Evolutionary conservation across 1,140 invertebrate genomes (phyloP).

Genomic region (Cephus cinctus): DNA sequence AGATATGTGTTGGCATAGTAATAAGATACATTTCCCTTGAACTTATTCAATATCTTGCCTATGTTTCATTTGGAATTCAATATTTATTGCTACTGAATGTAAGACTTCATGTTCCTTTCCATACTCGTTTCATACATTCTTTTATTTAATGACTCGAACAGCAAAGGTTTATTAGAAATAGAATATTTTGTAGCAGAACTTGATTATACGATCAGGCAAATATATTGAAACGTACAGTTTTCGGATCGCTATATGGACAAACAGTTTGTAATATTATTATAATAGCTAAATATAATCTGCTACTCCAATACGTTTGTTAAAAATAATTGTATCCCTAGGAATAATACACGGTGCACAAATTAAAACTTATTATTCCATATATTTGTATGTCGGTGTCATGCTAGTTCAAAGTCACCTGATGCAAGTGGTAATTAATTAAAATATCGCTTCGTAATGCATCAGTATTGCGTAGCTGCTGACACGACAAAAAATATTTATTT

Average conservation of each 20-base stretch:
- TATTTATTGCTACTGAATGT: slow-evolving; percentile 24
- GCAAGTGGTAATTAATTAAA: not conserved
- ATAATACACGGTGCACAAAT: slow-evolving; percentile 17
- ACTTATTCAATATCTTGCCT: slow-evolving; percentile 18
- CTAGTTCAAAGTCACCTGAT: not conserved
- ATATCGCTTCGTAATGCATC: slow-evolving; percentile 12
- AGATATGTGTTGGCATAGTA: slow-evolving; percentile 44
- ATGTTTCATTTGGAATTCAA: slow-evolving; percentile 15
- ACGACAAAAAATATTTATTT: too few relatives aligned
- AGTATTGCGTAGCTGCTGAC: too few relatives aligned
- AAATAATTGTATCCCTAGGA: slow-evolving; percentile 34
- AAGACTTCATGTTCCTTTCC: too few relatives aligned
- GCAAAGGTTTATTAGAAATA: too few relatives aligned
- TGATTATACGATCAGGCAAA: too few relatives aligned
- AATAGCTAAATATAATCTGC: slow-evolving; percentile 31
- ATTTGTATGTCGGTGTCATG: slow-evolving; percentile 5
- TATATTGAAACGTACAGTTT: too few relatives aligned
- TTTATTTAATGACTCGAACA: too few relatives aligned
- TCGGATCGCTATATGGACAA: too few relatives aligned
- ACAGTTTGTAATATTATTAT: too few relatives aligned
- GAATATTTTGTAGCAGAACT: too few relatives aligned
- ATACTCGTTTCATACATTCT: too few relatives aligned
- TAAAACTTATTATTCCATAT: not conserved
- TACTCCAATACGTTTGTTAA: slow-evolving; percentile 24
- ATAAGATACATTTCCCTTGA: slow-evolving; percentile 24